Base-by-base conservation (phyloP, 2,113 vertebrate genomes). In the Mastomys natalensis region DNA sequence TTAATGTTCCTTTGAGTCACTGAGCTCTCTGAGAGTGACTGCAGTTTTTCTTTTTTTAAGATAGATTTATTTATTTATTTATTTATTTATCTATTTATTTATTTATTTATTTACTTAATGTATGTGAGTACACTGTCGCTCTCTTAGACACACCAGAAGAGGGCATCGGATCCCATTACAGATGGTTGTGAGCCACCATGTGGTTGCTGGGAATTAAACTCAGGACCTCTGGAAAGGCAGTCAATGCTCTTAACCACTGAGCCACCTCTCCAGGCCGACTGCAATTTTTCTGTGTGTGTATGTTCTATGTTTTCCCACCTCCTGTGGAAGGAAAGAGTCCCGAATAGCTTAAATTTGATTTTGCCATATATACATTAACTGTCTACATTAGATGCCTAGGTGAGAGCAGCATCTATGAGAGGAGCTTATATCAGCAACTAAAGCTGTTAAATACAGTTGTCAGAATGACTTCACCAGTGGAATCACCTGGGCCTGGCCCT, bases 361-460 rank as follows among this genome's bases (percentile, higher is more conserved):
- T 97, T 92, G 55, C 62, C n/a, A 4, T 51, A 12, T 15, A 60
- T 91, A 26, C 24, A 34, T 11, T 87, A 77, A 82, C 55, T 24
- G 6, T 90, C 48, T 92, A 24, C 66, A 37, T 24, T 11, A 94
- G 58, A 58, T 95, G n/a, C 70, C 87, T 9, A 40, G 12, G 45
- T 92, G 80, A 43, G 81, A 87, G 31, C 55, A 87, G 31, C 55
- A 9, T 48, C 29, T 37, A 10, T 64, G 72, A 68, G 60, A 90
- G 68, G 74, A 92, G 34, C 64, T 94, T 77, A 34, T 78, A 73
- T 64, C 4, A 19, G 40, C 91, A 93, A 68, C n/a, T 72, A 77
- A 60, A 89, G 91, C 89, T 96, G 60, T 80, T 81, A 74, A 70
- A 68, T 89, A 62, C 68, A 92, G 34, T 58, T 58, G 21, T 92